Evolutionary conservation across 2,797 vertebrate species (phyloP).

Genomic region (Periophthalmus magnuspinnatus): DNA sequence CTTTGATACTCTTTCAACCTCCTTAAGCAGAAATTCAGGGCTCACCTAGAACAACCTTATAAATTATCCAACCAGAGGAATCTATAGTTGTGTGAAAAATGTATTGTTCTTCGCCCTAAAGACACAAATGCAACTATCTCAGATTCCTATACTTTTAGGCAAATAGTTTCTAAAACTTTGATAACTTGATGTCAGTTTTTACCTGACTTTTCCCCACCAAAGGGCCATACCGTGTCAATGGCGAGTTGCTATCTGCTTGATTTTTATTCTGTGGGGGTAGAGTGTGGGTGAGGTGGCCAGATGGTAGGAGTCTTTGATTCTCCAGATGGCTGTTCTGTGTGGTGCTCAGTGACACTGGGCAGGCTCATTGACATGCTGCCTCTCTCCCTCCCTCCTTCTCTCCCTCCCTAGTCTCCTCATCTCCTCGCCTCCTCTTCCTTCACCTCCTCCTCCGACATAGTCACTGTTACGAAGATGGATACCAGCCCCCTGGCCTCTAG

Average conservation of each 20-base stretch:
- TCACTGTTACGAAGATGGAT: conserved; percentile 75
- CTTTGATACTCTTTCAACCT: conserved; percentile 49
- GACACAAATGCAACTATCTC: neutral
- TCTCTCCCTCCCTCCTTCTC: conserved; percentile 70
- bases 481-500: conserved; percentile 65
- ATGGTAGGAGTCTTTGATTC: conserved; percentile 84
- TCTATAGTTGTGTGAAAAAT: neutral
- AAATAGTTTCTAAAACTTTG: neutral
- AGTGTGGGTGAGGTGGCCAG: conserved; percentile 81
- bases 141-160: neutral
- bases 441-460: conserved; percentile 69
- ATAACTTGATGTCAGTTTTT: conserved; percentile 17
- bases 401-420: conserved; percentile 62
- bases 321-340: conserved; percentile 85
- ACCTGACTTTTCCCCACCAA: conserved; percentile 48
- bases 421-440: conserved; percentile 70
- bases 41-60: conserved; percentile 7
- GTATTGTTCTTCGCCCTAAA: neutral
- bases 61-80: neutral
- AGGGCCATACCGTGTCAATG: conserved; percentile 58
- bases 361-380: conserved; percentile 84
- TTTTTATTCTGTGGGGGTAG: conserved; percentile 79
- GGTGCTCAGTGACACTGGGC: conserved; percentile 83
- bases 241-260: conserved; percentile 67
- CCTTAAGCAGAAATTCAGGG: conserved; percentile 34